Conservation (phyloP, 2,113 vertebrate species). For the Sprattus sprattus region DNA sequence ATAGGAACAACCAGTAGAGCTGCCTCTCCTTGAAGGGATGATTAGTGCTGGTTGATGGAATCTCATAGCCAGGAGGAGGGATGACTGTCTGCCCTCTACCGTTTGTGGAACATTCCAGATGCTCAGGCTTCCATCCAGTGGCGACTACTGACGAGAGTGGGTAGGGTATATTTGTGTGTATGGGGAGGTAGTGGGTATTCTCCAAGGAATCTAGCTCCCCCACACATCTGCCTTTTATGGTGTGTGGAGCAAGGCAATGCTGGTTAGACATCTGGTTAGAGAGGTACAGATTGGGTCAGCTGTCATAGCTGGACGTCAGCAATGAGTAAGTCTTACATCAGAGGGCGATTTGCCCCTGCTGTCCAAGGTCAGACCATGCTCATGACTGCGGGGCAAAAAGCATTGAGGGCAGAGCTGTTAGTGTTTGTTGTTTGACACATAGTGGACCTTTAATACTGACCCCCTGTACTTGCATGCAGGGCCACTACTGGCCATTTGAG, state of each 20-base stretch:
- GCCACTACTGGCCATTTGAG: too few species aligned
- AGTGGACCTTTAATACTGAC: background rate
- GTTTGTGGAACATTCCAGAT: constrained; percentile 46
- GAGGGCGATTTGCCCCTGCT: constrained; percentile 63
- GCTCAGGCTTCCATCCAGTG: constrained; percentile 56
- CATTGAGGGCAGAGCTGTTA: constrained; percentile 48
- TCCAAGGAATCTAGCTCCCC: background rate
- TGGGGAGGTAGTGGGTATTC: constrained; percentile 29
- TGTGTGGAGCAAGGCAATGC: constrained; percentile 36
- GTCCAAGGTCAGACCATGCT: constrained; percentile 64
- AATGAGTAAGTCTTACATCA: constrained; percentile 57
- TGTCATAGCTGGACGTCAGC: background rate
- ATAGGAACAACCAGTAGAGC: too few species aligned
- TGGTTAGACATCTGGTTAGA: background rate
- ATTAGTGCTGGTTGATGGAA: constrained; percentile 38
- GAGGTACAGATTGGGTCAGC: background rate
- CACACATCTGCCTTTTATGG: constrained; percentile 68
- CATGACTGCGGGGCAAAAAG: constrained; percentile 55
- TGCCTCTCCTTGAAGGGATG: too few species aligned
- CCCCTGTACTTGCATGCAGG: background rate
- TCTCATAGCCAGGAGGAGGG: constrained; percentile 25
- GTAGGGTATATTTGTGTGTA: too few species aligned
- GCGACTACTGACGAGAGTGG: constrained; percentile 49
- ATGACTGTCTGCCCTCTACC: constrained; percentile 37
- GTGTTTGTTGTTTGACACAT: background rate